Base-by-base conservation (phyloP, 2,797 vertebrate genomes). In the Sebastes steindachneri region DNA sequence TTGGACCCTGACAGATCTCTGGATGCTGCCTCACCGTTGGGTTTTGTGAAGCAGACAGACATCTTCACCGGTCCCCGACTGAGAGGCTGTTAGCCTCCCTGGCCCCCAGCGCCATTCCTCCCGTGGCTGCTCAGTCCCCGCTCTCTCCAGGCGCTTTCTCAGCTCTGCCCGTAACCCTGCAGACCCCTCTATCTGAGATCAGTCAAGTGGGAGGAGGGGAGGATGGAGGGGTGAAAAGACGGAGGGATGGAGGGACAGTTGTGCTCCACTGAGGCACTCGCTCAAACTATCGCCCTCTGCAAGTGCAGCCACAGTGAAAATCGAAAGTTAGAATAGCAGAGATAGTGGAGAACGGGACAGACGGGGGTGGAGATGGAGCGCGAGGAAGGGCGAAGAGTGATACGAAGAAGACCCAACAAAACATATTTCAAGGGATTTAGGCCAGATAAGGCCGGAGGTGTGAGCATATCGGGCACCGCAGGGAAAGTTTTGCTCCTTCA, bases 71-170 rank as follows among this genome's bases (percentile, higher is more conserved):
- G 69, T 66, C 7, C 59, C 85, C 89, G 88, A 82, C 86, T 85
- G 88, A 92, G 86, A 90, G 76, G 89, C 88, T 86, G 91, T 93
- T 93, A 90, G 85, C 92, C 89, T 89, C 69, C 71, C 59, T 83
- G 83, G 72, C 90, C 87, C n/a, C 63, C 60, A 1, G 45, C 70
- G 0, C 70, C 48, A 19, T 75, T 83, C 73, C 82, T 82, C 83
- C 83, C 14, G 85, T 86, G 83, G 80, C 72, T 73, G 73, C 83
- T 82, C 87, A 41, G 66, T 80, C 85, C 86, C 81, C 9, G n/a
- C 67, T 60, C 77, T 78, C 80, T 73, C 35, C 79, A 26, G 64
- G 58, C 63, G 71, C 29, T 79, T 68, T 78, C 82, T 85, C 75
- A 60, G 73, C 25, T 53, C 82, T 45, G 89, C 84, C 79, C 75